A percentile compares a stretch with the other conserved stretches of the same genome.
These are phyloP conservation scores for Gastrophryne carolinensis DNA, from an alignment of 2,797 vertebrate species.

Conservation along the genomic window DNA sequence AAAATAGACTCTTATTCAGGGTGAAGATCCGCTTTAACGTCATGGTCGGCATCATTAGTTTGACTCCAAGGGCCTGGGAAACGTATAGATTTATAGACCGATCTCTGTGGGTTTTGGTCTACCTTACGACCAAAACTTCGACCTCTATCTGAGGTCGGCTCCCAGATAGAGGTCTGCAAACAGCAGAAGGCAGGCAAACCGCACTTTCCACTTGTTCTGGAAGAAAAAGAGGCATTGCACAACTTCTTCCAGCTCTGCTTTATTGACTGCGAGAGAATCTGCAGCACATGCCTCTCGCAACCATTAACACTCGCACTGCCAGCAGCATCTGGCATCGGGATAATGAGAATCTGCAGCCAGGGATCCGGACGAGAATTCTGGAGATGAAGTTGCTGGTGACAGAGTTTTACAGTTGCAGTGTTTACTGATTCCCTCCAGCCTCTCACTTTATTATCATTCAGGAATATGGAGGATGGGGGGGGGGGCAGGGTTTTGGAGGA, in stretches of 20 bases:
- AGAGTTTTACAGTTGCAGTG: neutral
- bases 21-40: too few relatives aligned
- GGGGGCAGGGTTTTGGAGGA: neutral
- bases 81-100: too few relatives aligned
- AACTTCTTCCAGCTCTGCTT: neutral
- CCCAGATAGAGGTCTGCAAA: too few relatives aligned
- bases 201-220: too few relatives aligned
- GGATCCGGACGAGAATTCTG: neutral
- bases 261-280: neutral
- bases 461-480: neutral
- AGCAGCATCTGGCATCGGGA: neutral
- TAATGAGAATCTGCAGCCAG: neutral
- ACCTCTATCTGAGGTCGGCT: too few relatives aligned
- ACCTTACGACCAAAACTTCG: too few relatives aligned
- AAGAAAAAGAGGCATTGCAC: slow-evolving; percentile 6
- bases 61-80: too few relatives aligned
- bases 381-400: neutral
- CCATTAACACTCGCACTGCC: neutral
- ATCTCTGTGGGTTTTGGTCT: too few relatives aligned
- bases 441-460: neutral
- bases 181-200: too few relatives aligned
- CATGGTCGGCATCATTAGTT: too few relatives aligned
- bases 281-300: neutral
- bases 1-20: too few relatives aligned
- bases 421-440: neutral